Base-by-base conservation (phyloP, 2,888 invertebrate species). In the Oscheius sp. region DNA sequence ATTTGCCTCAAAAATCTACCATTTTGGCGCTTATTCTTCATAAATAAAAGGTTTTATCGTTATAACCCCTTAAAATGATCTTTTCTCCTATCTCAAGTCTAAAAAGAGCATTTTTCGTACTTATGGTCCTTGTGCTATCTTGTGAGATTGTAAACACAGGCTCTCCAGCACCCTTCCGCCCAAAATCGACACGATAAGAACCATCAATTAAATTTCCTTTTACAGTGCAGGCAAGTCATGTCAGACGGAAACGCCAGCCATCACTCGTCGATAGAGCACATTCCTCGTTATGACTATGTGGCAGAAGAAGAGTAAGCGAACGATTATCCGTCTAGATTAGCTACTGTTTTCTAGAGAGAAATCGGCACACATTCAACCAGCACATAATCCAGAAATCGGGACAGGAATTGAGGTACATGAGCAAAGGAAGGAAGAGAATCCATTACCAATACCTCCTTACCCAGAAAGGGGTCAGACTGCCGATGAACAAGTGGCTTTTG, bases 401-500 rank as follows among this genome's bases (percentile, higher is more conserved):
- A 46, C 46, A 46, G 6, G 15, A 10, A 10, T 17, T 6, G 15
- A 20, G 17, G 53, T 20, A n/a, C 5, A 3, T 2, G 37, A n/a
- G 55, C 34, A 15, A 3, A 37, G 34, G 20, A 33, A 10, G 17
- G 31, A 29, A n/a, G 31, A 61, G 17, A 17, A 45, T 45, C 61
- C 61, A 3, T 45, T 61, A n/a, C 61, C 61, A 12, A 31, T 42
- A 2, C 61, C 42, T 2, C 61, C 61, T 45, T 61, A 42, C n/a
- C 55, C 55, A 33, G 55, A 55, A 37, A 55, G 55, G 34, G 58
- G 45, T 29, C 42, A 42, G 27, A 27, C 61, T 3, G 27, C 25
- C 8, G 45, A 64, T 20, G 48, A 46, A 12, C 64, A 64, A 25
- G 25, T 50, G 8, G 64, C 64, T 1, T 64, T 64, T 12, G 64